Evolutionary conservation across 2,888 invertebrate genomes (phyloP).

Genomic region (Stenodema calcarata): DNA sequence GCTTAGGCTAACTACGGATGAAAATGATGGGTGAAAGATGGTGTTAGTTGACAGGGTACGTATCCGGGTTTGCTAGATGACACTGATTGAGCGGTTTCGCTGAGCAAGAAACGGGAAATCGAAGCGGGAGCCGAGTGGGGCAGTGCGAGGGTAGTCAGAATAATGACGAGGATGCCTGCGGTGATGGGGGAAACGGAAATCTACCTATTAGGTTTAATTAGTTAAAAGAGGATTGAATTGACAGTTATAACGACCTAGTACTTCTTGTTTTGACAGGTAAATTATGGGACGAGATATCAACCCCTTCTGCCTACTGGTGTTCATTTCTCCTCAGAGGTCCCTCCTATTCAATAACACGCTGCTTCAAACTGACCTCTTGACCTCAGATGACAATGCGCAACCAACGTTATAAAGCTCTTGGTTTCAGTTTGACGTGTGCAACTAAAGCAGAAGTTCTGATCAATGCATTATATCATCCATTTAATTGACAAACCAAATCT

Average conservation of each 20-base stretch:
- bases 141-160: neutral
- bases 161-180: neutral
- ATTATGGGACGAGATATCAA: neutral
- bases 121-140: neutral
- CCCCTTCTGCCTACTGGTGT: neutral
- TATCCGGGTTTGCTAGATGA: neutral
- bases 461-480: too few species aligned
- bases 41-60: neutral
- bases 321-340: neutral
- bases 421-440: too few species aligned
- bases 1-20: neutral
- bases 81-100: neutral
- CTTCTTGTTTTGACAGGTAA: neutral
- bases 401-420: too few species aligned
- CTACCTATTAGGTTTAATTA: neutral
- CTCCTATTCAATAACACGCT: neutral
- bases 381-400: neutral
- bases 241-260: neutral
- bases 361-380: neutral
- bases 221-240: neutral
- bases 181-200: neutral
- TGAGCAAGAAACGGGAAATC: neutral
- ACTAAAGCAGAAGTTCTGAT: too few species aligned
- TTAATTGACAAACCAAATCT: too few species aligned
- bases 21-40: neutral